Base-by-base conservation (phyloP, 2,797 vertebrate species). In the Hippoglossus hippoglossus region DNA sequence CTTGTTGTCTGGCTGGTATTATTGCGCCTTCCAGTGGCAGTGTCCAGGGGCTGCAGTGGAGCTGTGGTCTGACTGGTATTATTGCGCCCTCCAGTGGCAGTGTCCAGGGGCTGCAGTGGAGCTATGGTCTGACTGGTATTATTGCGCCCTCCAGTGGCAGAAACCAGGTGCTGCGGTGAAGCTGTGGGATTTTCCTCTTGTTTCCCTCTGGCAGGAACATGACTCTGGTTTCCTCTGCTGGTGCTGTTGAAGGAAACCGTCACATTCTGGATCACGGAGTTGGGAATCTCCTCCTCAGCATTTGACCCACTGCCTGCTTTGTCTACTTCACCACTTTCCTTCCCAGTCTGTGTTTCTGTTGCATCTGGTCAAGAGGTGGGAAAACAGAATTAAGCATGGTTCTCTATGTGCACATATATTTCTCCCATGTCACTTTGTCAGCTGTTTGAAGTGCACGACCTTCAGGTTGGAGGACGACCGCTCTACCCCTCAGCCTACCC, bases 71-170 rank as follows among this genome's bases (percentile, higher is more conserved):
- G 24, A 3, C 24, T 24, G 24, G 24, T 24, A 24, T 7, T 7
- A 31, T 31, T 31, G 28, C 28, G 7, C 28, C 28, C 28, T 31
- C 28, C 28, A 31, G 28, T 31, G 28, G 28, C 7, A 31, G 28
- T 8, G 1, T 1, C 7, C 28, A 31, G 28, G 7, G 6, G 28
- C 28, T 31, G 28, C 26, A 28, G 26, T 6, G 26, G 26, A 5
- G 26, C 26, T 15, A 41, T 44, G 15, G 12, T 16, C 13, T 44
- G 41, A 2, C 8, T 56, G 69, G 22, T 68, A 25, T 10, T 15
- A 1, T 6, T n/a, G n/a, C 3, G 53, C 41, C 71, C 63, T 63
- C 79, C 59, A 0, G 47, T 67, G 81, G 79, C 4, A 1, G 51
- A 0, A 6, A 16, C 2, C 0, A 16, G 24, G 15, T 24, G 22